Evolutionary conservation across 2,888 invertebrate species (phyloP).

Genomic region (Hypena proboscidalis): DNA sequence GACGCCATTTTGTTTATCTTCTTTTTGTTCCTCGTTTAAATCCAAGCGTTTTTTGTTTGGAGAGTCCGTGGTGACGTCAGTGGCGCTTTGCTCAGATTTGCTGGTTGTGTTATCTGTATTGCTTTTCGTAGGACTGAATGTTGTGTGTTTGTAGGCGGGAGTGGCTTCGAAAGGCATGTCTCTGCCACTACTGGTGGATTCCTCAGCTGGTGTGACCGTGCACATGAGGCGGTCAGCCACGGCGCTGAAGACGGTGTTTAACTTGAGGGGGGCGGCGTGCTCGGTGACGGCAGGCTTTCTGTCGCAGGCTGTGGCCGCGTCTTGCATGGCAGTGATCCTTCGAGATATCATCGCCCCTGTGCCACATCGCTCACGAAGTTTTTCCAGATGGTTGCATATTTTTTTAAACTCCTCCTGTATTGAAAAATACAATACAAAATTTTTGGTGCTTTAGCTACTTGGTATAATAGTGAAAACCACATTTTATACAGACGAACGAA

Average conservation of each 20-base stretch:
- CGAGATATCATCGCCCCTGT: conserved; percentile 90
- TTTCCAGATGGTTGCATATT: conserved; percentile 91
- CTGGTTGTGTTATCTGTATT: conserved; percentile 60
- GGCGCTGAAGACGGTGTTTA: conserved; percentile 82
- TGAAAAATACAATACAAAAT: conserved; percentile 6
- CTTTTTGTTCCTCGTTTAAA: conserved; percentile 60
- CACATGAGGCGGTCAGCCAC: conserved; percentile 83
- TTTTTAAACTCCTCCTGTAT: conserved; percentile 92
- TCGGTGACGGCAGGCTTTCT: conserved; percentile 79
- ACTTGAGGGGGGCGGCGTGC: conserved; percentile 75
- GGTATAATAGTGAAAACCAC: too few species aligned
- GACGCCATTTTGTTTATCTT: conserved; percentile 73
- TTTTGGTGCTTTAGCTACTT: too few species aligned
- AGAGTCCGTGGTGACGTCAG: conserved; percentile 75
- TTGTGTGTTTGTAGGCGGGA: conserved; percentile 74
- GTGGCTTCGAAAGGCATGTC: conserved; percentile 78
- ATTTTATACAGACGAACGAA: too few species aligned
- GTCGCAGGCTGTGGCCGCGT: conserved; percentile 88
- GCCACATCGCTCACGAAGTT: conserved; percentile 91
- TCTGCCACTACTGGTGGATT: conserved; percentile 80
- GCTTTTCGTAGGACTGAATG: conserved; percentile 80
- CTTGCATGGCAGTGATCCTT: conserved; percentile 93
- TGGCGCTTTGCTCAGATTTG: conserved; percentile 73
- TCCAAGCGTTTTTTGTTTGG: conserved; percentile 68
- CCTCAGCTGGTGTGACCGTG: conserved; percentile 79